Base-by-base conservation (phyloP, 1,140 invertebrate species). In the Caenorhabditis brenneri region DNA sequence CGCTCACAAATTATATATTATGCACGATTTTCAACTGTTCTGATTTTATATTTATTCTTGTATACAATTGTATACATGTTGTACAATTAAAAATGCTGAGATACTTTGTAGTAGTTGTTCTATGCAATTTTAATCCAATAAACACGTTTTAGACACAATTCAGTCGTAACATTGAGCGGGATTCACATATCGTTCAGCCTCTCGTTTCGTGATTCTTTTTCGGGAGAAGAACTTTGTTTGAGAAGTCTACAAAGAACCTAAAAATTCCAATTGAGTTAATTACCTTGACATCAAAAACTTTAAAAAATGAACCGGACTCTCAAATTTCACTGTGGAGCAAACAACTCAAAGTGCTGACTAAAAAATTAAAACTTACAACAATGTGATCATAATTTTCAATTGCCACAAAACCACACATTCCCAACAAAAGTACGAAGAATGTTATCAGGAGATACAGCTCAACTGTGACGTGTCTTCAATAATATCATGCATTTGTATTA, bases 371-470 rank as follows among this genome's bases (percentile, higher is more conserved):
- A 55, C 69, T 79, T 39, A 83, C 82, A 42, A 55, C 31, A 27
- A 83, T 65, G 22, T 51, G 48, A 39, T 83, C 69, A n/a, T 49
- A 83, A n/a, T 79, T 83, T 53, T 83, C 82, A 33, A 83, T 48
- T 19, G 80, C 24, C 58, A 49, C 31, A 48, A 81, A 86, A 55
- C 95, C 95, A 2, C 94, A 89, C 87, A 95, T 94, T 16, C 96
- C 95, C 48, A 94, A 91, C 7, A 94, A 91, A 0, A 97, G 92
- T 10, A 96, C 93, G 15, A 93, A 93, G 88, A 97, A 92, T 91
- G 97, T 93, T 3, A 97, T 94, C 91, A 96, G 96, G 4, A 97
- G 93, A 92, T 97, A 97, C 93, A 95, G 94, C 9, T 94, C 92
- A 22, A 96, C 95, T 91, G 95, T 96, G 4, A 97, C 92, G 87